Evolutionary conservation across 2,797 vertebrate species (phyloP), one percentile per base, ranked within the genome.

Genomic region (Oreochromis grahami): DNA sequence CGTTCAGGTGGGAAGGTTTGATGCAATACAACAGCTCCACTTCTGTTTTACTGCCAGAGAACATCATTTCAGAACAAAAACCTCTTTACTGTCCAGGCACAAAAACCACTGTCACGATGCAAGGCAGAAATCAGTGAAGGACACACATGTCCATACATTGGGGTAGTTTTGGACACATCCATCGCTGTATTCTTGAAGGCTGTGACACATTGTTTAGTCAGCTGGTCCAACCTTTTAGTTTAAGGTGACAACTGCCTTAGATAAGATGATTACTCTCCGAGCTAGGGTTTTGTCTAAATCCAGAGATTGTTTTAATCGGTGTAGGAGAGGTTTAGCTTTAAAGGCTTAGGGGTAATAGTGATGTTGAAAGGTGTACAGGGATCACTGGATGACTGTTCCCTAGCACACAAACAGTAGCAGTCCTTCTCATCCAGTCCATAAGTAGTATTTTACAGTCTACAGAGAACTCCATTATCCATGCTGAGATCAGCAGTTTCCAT

Each of bases 281-380:
- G 81, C 86, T 51, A 38, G 34, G 87, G 84, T 86, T 89, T 87
- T 82, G 83, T 90, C 78, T 85, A 93, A 94, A 93, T 88, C 90
- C 90, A 80, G 82, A 91, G 94, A 94, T 93, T 68, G 92, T 86
- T 95, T 94, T 96, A 95, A 96, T 94, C 91, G 93, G 90, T 91
- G 90, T 84, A 84, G 83, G 78, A 86, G 86, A 91, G 92, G 93
- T 91, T 91, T 88, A 85, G 90, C 68, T 88, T 94, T 91, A 88
- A 89, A 90, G 83, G 91, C 87, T 96, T 94, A 93, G 72, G 8
- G 38, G 74, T 91, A 92, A 92, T 91, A 79, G 78, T 84, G 93
- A 91, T 92, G 90, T 91, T 89, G 89, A 93, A 90, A 94, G 83
- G 90, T 93, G 91, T 88, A 88, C 80, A 58, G 76, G 79, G 87